Evolutionary conservation across 2,797 vertebrate genomes (phyloP).

Genomic region (Melanotaenia pygmaea): DNA sequence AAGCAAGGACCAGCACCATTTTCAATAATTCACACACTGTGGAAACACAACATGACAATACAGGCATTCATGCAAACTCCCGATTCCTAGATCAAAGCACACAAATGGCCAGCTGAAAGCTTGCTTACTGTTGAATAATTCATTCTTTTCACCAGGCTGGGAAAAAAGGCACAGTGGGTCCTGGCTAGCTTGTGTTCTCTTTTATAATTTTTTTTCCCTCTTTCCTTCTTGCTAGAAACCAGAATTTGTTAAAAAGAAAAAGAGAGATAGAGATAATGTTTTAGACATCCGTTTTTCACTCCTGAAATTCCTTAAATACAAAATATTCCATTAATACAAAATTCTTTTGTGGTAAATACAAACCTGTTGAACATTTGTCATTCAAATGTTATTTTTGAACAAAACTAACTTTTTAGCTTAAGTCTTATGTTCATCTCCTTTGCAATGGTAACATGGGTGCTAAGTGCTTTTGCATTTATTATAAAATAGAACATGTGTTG

Average conservation of each 20-base stretch:
- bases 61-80: slow-evolving; percentile 97
- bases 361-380: not conserved
- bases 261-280: slow-evolving; percentile 49
- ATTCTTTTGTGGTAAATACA: slow-evolving; percentile 3
- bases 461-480: not conserved
- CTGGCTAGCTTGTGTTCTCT: slow-evolving; percentile 80
- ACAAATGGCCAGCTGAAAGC: slow-evolving; percentile 98
- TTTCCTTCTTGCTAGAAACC: slow-evolving; percentile 86
- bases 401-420: slow-evolving; percentile 5
- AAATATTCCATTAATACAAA: slow-evolving; percentile 9
- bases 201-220: slow-evolving; percentile 43
- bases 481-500: not conserved
- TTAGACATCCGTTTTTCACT: slow-evolving; percentile 10
- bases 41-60: slow-evolving; percentile 99
- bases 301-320: slow-evolving; percentile 10
- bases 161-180: slow-evolving; percentile 89
- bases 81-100: slow-evolving; percentile 98
- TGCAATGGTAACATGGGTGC: not conserved
- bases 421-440: slow-evolving; percentile 13
- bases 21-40: slow-evolving; percentile 98
- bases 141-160: slow-evolving; percentile 95
- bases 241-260: slow-evolving; percentile 76
- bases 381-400: not conserved
- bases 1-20: slow-evolving; percentile 90
- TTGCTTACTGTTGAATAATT: slow-evolving; percentile 98